phyloP scores from a whole-genome alignment of 2,888 invertebrate genomes.

The Helleia helle region DNA sequence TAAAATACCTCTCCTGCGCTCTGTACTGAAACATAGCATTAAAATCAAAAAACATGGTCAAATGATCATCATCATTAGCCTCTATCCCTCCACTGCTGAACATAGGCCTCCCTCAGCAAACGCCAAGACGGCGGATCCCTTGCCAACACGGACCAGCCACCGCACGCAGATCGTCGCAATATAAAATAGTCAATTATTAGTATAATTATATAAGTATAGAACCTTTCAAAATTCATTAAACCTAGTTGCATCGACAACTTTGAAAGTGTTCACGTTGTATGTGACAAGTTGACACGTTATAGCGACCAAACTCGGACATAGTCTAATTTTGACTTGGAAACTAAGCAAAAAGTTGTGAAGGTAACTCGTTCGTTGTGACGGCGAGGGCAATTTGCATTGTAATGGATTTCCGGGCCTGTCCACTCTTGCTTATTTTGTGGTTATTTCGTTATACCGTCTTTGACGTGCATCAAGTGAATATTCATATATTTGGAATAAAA shows the following conservation, averaged over 20 bases:
- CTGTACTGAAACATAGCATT: too few relatives aligned
- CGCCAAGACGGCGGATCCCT: too few relatives aligned
- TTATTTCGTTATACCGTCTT: slow-evolving; percentile 14
- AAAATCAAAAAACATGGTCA: too few relatives aligned
- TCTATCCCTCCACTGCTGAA: too few relatives aligned
- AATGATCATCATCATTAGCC: too few relatives aligned
- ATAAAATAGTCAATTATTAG: too few relatives aligned
- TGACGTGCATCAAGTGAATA: slow-evolving; percentile 1
- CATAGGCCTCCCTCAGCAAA: too few relatives aligned
- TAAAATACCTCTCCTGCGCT: too few relatives aligned
- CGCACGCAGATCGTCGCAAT: too few relatives aligned
- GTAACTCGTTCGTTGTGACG: slow-evolving; percentile 54
- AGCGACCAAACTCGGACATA: slow-evolving; percentile 40
- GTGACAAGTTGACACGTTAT: slow-evolving; percentile 24
- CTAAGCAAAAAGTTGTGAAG: slow-evolving; percentile 53
- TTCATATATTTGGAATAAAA: background rate
- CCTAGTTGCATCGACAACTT: slow-evolving; percentile 1
- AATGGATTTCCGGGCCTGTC: slow-evolving; percentile 46
- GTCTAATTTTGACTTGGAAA: slow-evolving; percentile 47
- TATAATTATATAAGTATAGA: too few relatives aligned
- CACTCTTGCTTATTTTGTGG: slow-evolving; percentile 24
- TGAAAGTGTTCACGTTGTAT: slow-evolving; percentile 10
- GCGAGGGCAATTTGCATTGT: slow-evolving; percentile 59
- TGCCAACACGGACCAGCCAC: too few relatives aligned
- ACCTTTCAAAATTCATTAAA: slow-evolving; percentile 16